Evolutionary conservation across 2,113 vertebrate species (phyloP).

Genomic region (Seriola rivoliana): DNA sequence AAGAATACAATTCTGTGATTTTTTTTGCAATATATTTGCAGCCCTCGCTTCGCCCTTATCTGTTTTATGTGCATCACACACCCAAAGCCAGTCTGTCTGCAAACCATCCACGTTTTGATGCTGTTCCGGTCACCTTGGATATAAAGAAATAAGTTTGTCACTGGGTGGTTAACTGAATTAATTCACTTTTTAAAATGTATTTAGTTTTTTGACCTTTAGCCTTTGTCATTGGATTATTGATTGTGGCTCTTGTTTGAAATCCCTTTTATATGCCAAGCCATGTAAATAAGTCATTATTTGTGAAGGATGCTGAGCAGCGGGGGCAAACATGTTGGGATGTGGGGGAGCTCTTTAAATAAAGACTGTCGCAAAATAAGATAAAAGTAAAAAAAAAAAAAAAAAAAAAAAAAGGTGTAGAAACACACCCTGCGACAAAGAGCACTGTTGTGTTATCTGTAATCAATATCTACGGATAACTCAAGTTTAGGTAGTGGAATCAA

Average conservation of each 20-base stretch:
- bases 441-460: slow-evolving; percentile 2
- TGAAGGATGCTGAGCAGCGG: slow-evolving; percentile 31
- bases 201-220: slow-evolving; percentile 38
- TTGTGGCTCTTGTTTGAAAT: slow-evolving; percentile 26
- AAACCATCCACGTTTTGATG: neutral
- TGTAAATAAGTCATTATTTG: slow-evolving; percentile 37
- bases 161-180: slow-evolving; percentile 13
- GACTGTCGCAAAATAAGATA: too few species aligned
- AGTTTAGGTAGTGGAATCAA: neutral
- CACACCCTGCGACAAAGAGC: neutral
- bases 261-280: neutral
- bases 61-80: neutral
- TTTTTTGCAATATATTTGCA: too few species aligned
- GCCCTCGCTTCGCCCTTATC: neutral
- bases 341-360: too few species aligned
- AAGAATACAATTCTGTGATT: too few species aligned
- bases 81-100: neutral
- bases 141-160: neutral
- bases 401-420: too few species aligned
- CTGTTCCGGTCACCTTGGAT: neutral
- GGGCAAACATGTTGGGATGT: neutral
- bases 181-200: slow-evolving; percentile 28
- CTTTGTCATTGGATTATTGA: slow-evolving; percentile 45
- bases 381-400: too few species aligned
- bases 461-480: neutral